Percentiles rank a stretch among this genome's conserved stretches.
These are phyloP conservation scores for Gnathonemus longibarbis DNA, from an alignment of 2,113 vertebrate species.

Conservation along the genomic window DNA sequence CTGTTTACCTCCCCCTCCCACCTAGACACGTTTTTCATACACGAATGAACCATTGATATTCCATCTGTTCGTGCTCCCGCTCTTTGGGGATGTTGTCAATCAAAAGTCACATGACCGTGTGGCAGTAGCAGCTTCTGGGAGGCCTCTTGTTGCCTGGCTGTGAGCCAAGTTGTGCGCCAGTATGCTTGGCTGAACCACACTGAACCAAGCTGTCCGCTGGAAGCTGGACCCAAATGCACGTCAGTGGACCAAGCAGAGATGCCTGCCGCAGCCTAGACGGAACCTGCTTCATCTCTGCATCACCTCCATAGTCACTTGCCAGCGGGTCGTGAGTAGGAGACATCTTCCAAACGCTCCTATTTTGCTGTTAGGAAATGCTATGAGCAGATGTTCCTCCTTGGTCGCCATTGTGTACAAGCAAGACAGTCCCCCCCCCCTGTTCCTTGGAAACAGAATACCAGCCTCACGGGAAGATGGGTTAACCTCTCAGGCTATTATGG, in stretches of 20 bases:
- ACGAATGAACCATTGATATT: slow-evolving; percentile 95
- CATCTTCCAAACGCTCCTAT: neutral
- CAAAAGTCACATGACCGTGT: slow-evolving; percentile 80
- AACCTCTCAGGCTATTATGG: slow-evolving; percentile 59
- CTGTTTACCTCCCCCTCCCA: slow-evolving; percentile 53
- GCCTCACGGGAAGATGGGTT: slow-evolving; percentile 30
- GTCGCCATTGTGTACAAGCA: neutral
- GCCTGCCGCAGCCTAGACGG: neutral
- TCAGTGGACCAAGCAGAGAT: slow-evolving; percentile 43
- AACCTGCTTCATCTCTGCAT: neutral
- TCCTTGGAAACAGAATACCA: neutral
- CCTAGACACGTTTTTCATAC: slow-evolving; percentile 76
- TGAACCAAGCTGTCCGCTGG: slow-evolving; percentile 74
- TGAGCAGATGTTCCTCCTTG: neutral
- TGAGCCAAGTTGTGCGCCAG: slow-evolving; percentile 55
- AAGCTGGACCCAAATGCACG: slow-evolving; percentile 84
- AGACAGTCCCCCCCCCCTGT: neutral
- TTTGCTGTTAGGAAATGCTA: neutral
- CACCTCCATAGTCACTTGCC: neutral
- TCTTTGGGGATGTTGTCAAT: slow-evolving; percentile 97
- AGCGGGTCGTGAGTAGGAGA: neutral
- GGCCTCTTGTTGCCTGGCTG: slow-evolving; percentile 75
- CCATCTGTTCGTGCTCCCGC: slow-evolving; percentile 92
- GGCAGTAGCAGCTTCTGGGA: slow-evolving; percentile 53
- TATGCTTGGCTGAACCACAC: neutral